Percentiles rank a stretch among this genome's conserved stretches.
phyloP scores from a whole-genome alignment of 2,888 invertebrate species.

The Oxytorus armatus region DNA sequence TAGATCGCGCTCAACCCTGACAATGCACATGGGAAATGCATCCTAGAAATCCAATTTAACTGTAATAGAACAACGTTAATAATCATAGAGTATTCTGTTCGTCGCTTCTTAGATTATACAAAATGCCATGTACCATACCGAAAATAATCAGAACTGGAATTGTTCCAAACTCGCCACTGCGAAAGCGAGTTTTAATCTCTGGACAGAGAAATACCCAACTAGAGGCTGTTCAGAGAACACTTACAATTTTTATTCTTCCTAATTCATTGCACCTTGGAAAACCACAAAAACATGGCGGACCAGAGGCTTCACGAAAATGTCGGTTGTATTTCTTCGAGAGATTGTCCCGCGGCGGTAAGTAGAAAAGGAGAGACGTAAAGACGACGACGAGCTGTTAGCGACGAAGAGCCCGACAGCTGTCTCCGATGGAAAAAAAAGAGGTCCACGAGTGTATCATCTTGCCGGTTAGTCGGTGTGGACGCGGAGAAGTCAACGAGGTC shows the following conservation, averaged over 20 bases:
- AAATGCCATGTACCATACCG: background rate
- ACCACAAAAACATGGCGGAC: slow-evolving; percentile 46
- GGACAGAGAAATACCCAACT: background rate
- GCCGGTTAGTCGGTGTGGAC: slow-evolving; percentile 50
- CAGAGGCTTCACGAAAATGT: slow-evolving; percentile 65
- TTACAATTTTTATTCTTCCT: slow-evolving; percentile 3
- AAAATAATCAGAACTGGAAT: background rate
- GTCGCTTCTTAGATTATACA: background rate
- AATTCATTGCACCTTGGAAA: slow-evolving; percentile 32
- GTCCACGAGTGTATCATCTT: slow-evolving; percentile 68
- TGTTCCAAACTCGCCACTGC: background rate
- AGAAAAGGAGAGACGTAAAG: slow-evolving; percentile 32
- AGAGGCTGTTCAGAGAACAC: background rate
- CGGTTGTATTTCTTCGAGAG: slow-evolving; percentile 70
- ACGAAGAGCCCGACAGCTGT: slow-evolving; percentile 76
- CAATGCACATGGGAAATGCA: slow-evolving; percentile 80
- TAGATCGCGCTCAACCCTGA: slow-evolving; percentile 67
- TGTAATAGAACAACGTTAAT: slow-evolving; percentile 21
- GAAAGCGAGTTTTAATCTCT: background rate
- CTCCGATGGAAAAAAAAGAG: slow-evolving; percentile 72
- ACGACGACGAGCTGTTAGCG: slow-evolving; percentile 29
- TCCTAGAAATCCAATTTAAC: slow-evolving; percentile 75
- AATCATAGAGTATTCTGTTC: background rate
- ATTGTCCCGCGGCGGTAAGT: background rate
- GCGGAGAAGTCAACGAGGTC: slow-evolving; percentile 53